Percentiles rank a stretch among this genome's conserved stretches.
These are phyloP conservation scores for Mus spretus DNA, from an alignment of 2,797 vertebrate genomes.

Conservation along the genomic window DNA sequence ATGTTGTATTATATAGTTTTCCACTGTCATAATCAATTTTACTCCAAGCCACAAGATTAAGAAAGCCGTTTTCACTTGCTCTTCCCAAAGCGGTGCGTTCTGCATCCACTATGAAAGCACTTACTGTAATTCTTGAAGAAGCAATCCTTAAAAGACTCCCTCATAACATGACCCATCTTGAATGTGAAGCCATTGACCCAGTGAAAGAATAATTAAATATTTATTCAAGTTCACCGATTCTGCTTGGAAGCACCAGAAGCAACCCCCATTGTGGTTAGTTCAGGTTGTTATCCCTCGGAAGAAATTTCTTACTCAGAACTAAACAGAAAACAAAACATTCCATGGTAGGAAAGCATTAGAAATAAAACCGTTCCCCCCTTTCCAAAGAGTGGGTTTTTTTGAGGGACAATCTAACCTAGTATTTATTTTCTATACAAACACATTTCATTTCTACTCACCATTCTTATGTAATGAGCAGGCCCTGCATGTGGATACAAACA, in stretches of 20 bases:
- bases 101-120: neutral
- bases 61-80: conserved; percentile 5
- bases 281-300: conserved; percentile 28
- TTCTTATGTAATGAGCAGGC: neutral
- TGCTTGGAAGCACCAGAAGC: conserved; percentile 56
- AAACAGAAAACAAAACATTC: neutral
- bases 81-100: neutral
- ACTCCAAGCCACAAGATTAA: neutral
- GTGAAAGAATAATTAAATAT: conserved; percentile 70
- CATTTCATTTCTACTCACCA: neutral
- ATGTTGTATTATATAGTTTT: neutral
- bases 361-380: neutral
- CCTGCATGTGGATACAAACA: neutral
- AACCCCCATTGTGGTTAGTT: conserved; percentile 2
- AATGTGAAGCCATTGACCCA: conserved; percentile 38
- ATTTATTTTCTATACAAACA: neutral
- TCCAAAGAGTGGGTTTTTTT: neutral
- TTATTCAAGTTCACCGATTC: conserved; percentile 11
- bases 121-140: conserved; percentile 55
- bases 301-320: conserved; percentile 33
- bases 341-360: neutral
- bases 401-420: neutral
- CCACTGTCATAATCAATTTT: neutral
- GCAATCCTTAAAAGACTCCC: conserved; percentile 41
- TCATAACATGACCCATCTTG: neutral